Percentiles rank a stretch among this genome's conserved stretches.
Evolutionary conservation across 2,797 vertebrate genomes (phyloP).

Genomic region (Liasis olivaceus): DNA sequence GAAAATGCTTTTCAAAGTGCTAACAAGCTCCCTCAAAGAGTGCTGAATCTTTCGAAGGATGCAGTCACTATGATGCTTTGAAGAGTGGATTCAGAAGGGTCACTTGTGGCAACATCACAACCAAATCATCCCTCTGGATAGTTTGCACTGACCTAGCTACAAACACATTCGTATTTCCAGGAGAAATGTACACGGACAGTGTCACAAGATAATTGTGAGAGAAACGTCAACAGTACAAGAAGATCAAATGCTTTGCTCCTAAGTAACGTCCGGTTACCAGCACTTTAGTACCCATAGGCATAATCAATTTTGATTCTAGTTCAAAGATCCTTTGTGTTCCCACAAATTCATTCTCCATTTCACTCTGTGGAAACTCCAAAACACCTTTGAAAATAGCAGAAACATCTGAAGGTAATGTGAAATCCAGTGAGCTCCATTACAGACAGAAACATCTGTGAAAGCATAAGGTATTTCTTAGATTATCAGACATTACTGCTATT

Average conservation of each 20-base stretch:
- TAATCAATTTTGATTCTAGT: background rate
- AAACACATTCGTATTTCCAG: background rate
- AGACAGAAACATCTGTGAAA: background rate
- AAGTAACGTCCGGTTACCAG: background rate
- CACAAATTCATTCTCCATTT: background rate
- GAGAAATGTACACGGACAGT: background rate
- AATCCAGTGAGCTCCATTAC: background rate
- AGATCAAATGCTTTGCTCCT: background rate
- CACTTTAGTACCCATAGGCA: background rate
- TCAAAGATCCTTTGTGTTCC: background rate
- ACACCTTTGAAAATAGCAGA: background rate
- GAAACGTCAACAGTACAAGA: background rate
- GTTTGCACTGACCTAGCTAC: background rate
- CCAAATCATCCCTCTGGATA: background rate
- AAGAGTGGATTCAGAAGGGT: background rate
- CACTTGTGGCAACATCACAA: background rate
- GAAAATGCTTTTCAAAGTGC: background rate
- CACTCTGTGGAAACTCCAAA: background rate
- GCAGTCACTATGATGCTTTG: background rate
- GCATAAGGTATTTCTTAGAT: background rate
- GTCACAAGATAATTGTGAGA: background rate
- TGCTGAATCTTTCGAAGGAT: background rate
- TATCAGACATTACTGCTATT: background rate
- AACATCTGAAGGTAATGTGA: background rate
- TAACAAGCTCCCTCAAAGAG: background rate